These are phyloP conservation scores for Phrixothrix hirtus DNA, from an alignment of 2,888 invertebrate species.

Conservation along the genomic window DNA sequence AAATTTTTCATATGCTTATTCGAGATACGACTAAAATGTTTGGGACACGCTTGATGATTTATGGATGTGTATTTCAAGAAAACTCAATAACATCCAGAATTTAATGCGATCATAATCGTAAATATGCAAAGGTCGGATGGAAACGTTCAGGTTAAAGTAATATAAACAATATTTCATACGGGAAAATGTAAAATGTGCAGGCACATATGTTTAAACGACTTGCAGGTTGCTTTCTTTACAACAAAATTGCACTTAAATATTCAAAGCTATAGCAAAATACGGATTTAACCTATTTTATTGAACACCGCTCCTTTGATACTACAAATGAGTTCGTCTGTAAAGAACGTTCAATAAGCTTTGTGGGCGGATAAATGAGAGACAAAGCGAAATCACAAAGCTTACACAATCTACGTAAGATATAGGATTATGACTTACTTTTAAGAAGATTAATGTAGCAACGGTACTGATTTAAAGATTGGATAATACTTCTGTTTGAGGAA, in stretches of 20 bases:
- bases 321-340: no score
- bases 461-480: no score
- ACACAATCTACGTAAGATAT: no score
- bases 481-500: no score
- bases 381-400: no score
- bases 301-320: no score
- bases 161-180: slow-evolving; percentile 23
- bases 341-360: no score
- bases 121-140: slow-evolving; percentile 20
- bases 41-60: slow-evolving; percentile 9
- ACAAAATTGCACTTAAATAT: slow-evolving; percentile 8
- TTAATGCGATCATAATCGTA: slow-evolving; percentile 27
- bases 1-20: no score
- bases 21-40: no score
- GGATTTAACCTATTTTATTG: background rate
- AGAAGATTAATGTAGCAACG: no score
- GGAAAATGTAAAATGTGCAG: slow-evolving; percentile 20
- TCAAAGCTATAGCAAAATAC: slow-evolving; percentile 1
- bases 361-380: no score
- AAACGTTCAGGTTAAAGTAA: slow-evolving; percentile 23
- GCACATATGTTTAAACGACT: slow-evolving; percentile 18
- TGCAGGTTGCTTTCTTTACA: slow-evolving; percentile 1
- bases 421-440: no score
- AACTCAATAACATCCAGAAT: slow-evolving; percentile 28
- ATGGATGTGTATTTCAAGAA: slow-evolving; percentile 10